Conservation (phyloP, 2,113 vertebrate genomes). For the Callionymus lyra region DNA sequence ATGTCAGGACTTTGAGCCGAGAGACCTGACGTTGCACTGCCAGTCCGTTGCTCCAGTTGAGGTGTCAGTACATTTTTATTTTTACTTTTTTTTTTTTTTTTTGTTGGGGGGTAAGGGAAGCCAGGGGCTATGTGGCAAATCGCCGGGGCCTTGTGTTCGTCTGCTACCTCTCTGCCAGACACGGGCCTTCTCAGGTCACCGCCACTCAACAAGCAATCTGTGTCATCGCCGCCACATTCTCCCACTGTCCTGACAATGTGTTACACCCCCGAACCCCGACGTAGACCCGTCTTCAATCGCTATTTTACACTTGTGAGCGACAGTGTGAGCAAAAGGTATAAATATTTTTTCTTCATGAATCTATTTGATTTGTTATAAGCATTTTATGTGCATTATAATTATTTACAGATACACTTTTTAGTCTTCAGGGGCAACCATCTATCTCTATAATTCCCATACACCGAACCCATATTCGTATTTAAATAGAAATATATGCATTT, state of each 20-base stretch:
- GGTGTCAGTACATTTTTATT: constrained; percentile 10
- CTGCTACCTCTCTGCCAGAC: constrained; percentile 27
- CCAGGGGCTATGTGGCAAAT: constrained; percentile 31
- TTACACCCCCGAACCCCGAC: constrained; percentile 20
- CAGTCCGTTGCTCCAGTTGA: constrained; percentile 15
- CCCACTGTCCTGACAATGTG: constrained; percentile 39
- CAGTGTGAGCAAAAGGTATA: too few relatives aligned
- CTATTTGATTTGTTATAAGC: background rate
- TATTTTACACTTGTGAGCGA: constrained; percentile 2
- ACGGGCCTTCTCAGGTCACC: constrained; percentile 39
- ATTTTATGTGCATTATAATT: background rate
- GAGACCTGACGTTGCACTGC: constrained; percentile 16
- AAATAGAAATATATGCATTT: constrained; percentile 5
- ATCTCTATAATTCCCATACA: constrained; percentile 21
- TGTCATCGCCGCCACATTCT: constrained; percentile 41
- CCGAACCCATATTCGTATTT: constrained; percentile 30
- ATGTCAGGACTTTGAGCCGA: constrained; percentile 13
- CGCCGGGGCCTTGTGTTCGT: constrained; percentile 23
- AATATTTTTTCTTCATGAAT: constrained; percentile 25
- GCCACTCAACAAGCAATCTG: constrained; percentile 41
- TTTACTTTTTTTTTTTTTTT: background rate
- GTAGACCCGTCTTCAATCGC: constrained; percentile 2
- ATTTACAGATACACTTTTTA: background rate
- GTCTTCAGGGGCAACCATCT: background rate
- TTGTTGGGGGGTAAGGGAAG: constrained; percentile 3